A percentile compares a stretch with the other conserved stretches of the same genome.
These are phyloP conservation scores for Poeciliopsis paucimaculata DNA, from an alignment of 2,797 vertebrate genomes.

Conservation along the genomic window DNA sequence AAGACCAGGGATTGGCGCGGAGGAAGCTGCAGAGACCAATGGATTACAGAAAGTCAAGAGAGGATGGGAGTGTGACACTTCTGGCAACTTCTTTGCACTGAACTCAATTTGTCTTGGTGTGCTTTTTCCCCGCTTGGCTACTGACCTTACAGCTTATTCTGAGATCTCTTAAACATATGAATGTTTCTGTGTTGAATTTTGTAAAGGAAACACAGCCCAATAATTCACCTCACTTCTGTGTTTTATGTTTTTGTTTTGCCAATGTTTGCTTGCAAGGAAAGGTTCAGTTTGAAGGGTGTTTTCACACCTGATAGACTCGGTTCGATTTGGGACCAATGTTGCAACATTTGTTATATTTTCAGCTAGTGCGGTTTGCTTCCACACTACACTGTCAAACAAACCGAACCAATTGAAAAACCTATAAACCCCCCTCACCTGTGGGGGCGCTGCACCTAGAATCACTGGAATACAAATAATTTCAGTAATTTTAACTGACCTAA, in stretches of 20 bases:
- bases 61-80: not conserved
- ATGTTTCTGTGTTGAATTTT: not conserved
- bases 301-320: too few relatives aligned
- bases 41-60: slow-evolving; percentile 10
- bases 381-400: too few relatives aligned
- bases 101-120: not conserved
- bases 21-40: slow-evolving; percentile 11
- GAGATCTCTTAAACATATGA: not conserved
- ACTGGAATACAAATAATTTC: too few relatives aligned
- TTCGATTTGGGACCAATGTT: too few relatives aligned
- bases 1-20: slow-evolving; percentile 29
- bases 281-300: too few relatives aligned
- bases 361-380: too few relatives aligned
- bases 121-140: not conserved
- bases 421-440: too few relatives aligned
- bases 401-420: too few relatives aligned
- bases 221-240: not conserved
- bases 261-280: not conserved
- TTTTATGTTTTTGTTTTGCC: not conserved
- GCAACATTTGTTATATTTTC: too few relatives aligned
- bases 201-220: not conserved
- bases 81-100: not conserved
- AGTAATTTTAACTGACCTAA: not conserved
- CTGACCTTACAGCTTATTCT: not conserved
- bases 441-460: too few relatives aligned